Conservation (phyloP, 2,888 invertebrate genomes). For the Plebejus anna region DNA sequence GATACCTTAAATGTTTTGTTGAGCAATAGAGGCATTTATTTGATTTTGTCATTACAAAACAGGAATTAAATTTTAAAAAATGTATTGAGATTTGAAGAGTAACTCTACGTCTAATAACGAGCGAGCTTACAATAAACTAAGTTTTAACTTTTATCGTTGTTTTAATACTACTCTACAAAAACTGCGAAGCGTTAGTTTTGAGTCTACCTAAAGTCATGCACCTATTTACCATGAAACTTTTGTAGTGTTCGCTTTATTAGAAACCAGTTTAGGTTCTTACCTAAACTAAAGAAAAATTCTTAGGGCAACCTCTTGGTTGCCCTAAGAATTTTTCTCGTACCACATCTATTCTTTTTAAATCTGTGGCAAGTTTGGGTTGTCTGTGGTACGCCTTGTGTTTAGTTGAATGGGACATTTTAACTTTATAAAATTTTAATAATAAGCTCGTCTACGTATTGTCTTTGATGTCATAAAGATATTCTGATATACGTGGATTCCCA, state of each 20-base stretch:
- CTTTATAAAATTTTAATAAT: constrained; percentile 70
- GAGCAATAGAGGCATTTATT: too few species aligned
- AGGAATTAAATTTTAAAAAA: neutral
- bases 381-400: constrained; percentile 55
- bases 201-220: too few species aligned
- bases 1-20: neutral
- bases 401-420: constrained; percentile 66
- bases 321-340: neutral
- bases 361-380: constrained; percentile 33
- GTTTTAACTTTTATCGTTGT: too few species aligned
- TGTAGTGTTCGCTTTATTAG: too few species aligned
- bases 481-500: constrained; percentile 32
- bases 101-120: too few species aligned
- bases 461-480: constrained; percentile 55
- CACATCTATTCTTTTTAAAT: neutral
- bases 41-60: neutral
- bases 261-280: too few species aligned
- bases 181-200: too few species aligned
- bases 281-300: too few species aligned
- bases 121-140: too few species aligned
- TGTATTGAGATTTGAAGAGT: too few species aligned
- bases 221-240: neutral
- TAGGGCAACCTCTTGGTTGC: neutral
- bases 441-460: constrained; percentile 64
- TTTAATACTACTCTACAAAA: too few species aligned